Conservation (phyloP, 2,113 vertebrate genomes). For the Dromiciops gliroides region DNA sequence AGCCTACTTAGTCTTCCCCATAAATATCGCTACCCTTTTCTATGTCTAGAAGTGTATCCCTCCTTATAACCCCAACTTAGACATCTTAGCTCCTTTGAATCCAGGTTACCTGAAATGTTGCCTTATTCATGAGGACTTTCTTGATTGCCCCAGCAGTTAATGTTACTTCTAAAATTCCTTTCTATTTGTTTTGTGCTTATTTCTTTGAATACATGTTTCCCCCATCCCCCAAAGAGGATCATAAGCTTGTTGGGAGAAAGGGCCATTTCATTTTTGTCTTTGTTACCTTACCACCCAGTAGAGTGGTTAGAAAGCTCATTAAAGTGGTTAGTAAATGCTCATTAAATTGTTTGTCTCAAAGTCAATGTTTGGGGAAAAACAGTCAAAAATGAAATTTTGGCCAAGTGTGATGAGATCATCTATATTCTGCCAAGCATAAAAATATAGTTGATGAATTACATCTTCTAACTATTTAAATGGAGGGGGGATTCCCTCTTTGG, state of each 20-base stretch:
- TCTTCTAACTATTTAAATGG: neutral
- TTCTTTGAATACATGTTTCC: neutral
- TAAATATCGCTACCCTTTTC: neutral
- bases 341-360: neutral
- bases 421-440: neutral
- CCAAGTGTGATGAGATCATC: neutral
- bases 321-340: neutral
- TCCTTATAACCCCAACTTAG: neutral
- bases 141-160: neutral
- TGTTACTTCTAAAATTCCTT: neutral
- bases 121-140: neutral
- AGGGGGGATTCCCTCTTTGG: neutral
- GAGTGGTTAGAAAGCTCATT: neutral
- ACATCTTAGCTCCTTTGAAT: neutral
- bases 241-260: neutral
- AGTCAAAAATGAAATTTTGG: neutral
- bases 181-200: neutral
- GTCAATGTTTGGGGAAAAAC: neutral
- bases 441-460: neutral
- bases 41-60: neutral
- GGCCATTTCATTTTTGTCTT: neutral
- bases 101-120: neutral
- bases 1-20: neutral
- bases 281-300: neutral
- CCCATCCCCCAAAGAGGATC: neutral